Base-by-base conservation (phyloP, 2,113 vertebrate species). In the Nothocercus julius region DNA sequence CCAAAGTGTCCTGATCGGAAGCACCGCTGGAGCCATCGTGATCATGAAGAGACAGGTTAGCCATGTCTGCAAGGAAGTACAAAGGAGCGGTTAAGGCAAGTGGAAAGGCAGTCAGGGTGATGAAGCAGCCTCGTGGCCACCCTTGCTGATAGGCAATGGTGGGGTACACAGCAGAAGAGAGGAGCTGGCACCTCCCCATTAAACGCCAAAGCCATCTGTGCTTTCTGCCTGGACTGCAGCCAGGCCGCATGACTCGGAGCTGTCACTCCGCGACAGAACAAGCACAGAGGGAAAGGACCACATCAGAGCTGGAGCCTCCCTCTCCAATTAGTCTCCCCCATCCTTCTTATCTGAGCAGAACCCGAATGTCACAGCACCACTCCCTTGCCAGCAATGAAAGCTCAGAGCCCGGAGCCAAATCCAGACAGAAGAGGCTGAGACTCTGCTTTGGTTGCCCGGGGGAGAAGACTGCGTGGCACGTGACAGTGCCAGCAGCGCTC, bases 21-120 rank as follows among this genome's bases (percentile, higher is more conserved):
- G 98, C 98, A 3, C 99, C 99, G 0, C 99, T 98, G 96, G 99
- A 99, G 49, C 98, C 98, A 3, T 99, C 99, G 0, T 98, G 98
- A 86, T 99, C 99, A 2, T 99, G 98, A 85, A 99, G 97, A 75
- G 98, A 98, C 42, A 99, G 96, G 86, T 98, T 97, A 75, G 98
- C 98, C 98, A 99, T 98, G 92, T 99, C 99, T 99, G 97, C 44
- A 95, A 80, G 64, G 49, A 89, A 58, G 7, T 11, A 84, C 67
- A 81, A 47, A 82, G 59, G 17, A 61, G n/a, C 5, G 32, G 32
- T 95, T 83, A 92, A 81, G 82, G 82, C 45, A 75, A 85, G 66
- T 3, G 49, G 49, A 91, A 87, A 77, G 59, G 77, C 16, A 82
- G 32, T 14, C 44, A 36, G 0, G 28, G 21, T 42, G 47, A 74